Conservation (phyloP, 1,140 invertebrate species). For the Ooceraea biroi region DNA sequence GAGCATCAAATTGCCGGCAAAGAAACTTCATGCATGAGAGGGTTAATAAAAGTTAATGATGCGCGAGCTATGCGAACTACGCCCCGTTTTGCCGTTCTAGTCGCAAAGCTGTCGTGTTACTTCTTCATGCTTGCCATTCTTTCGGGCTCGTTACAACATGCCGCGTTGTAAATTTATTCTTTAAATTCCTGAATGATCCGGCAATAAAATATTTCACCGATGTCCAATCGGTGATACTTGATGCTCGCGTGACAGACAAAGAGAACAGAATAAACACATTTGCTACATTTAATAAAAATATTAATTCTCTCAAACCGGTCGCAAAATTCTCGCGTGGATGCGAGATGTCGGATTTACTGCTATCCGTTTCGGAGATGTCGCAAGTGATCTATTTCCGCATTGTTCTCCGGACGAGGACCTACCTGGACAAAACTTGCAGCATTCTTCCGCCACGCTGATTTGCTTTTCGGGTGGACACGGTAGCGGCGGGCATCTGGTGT, state of each 20-base stretch:
- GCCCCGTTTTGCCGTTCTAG: neutral
- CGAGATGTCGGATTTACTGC: neutral
- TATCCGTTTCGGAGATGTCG: neutral
- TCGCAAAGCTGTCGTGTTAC: slow-evolving; percentile 1
- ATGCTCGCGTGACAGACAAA: too few relatives aligned
- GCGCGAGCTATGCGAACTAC: slow-evolving; percentile 19
- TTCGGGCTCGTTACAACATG: neutral
- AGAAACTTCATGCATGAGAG: slow-evolving; percentile 47
- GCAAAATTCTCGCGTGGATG: neutral
- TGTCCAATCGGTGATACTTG: too few relatives aligned
- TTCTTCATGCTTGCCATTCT: slow-evolving; percentile 36
- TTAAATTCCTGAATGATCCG: neutral
- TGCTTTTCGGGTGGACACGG: slow-evolving; percentile 92
- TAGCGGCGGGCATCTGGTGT: slow-evolving; percentile 92
- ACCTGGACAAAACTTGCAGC: slow-evolving; percentile 97
- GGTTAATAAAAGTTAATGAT: slow-evolving; percentile 41
- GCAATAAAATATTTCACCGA: too few relatives aligned
- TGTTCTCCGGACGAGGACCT: slow-evolving; percentile 59
- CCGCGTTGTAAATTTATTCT: neutral
- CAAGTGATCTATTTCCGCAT: neutral
- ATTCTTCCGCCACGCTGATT: slow-evolving; percentile 93
- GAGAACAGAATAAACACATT: too few relatives aligned
- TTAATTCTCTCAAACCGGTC: neutral
- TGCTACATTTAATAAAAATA: neutral
- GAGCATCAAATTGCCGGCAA: neutral